A percentile compares a stretch with the other conserved stretches of the same genome.
phyloP scores from a whole-genome alignment of 2,113 vertebrate genomes.

The Pardalotus punctatus region DNA sequence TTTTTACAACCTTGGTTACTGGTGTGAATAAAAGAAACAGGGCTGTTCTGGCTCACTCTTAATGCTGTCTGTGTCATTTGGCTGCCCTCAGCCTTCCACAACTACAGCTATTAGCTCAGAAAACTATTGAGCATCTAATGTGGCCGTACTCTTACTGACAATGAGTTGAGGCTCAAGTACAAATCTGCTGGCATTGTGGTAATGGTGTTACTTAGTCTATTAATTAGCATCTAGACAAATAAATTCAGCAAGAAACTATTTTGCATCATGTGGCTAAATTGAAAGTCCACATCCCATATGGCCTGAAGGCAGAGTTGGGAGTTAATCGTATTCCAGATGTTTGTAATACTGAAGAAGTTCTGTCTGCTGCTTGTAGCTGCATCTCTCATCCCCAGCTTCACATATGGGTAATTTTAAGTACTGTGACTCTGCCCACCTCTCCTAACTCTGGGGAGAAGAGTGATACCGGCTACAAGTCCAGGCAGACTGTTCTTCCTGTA shows the following conservation, averaged over 20 bases:
- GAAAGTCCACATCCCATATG: not conserved
- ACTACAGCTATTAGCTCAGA: not conserved
- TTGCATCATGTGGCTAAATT: not conserved
- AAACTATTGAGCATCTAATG: not conserved
- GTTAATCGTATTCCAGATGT: not conserved
- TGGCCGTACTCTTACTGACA: not conserved
- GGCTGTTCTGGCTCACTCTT: not conserved
- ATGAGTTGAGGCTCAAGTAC: not conserved
- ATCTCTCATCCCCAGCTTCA: not conserved
- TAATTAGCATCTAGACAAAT: constrained; percentile 16
- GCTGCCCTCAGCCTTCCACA: not conserved
- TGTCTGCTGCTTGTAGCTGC: not conserved
- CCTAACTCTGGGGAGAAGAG: not conserved
- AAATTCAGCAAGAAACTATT: not conserved
- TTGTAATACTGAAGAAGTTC: not conserved
- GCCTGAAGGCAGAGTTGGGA: not conserved
- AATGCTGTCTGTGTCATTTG: not conserved
- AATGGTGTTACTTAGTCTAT: not conserved
- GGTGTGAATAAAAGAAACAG: constrained; percentile 12
- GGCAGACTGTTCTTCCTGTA: constrained; percentile 34
- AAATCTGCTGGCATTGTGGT: not conserved
- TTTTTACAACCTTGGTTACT: not conserved
- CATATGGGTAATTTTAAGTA: not conserved
- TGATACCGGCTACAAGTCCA: not conserved
- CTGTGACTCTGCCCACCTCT: not conserved